phyloP scores from a whole-genome alignment of 2,797 vertebrate genomes.

The Tenualosa ilisha region DNA sequence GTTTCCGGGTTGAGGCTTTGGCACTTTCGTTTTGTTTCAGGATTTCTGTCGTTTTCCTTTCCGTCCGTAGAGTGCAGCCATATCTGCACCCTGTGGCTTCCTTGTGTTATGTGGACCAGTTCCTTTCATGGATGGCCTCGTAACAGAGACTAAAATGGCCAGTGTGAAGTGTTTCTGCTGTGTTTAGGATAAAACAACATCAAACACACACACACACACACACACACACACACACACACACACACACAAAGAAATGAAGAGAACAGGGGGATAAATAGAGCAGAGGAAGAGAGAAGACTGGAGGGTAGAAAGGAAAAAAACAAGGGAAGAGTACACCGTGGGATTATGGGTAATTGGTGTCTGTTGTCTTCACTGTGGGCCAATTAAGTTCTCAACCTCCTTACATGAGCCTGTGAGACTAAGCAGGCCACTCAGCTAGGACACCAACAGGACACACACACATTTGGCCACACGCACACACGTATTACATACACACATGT shows the following conservation, averaged over 20 bases:
- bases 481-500: background rate
- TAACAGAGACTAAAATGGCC: too few species aligned
- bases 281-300: background rate
- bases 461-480: conserved; percentile 9
- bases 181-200: too few species aligned
- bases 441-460: too few species aligned
- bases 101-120: too few species aligned
- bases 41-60: too few species aligned
- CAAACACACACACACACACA: background rate
- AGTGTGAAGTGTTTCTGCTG: too few species aligned
- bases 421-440: background rate
- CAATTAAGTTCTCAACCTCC: conserved; percentile 52
- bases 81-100: too few species aligned
- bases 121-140: too few species aligned
- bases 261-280: background rate
- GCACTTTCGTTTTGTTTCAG: too few species aligned
- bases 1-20: too few species aligned
- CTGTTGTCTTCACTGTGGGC: conserved; percentile 47
- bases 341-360: conserved; percentile 57
- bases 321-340: conserved; percentile 33
- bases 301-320: too few species aligned
- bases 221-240: background rate
- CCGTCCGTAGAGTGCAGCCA: too few species aligned
- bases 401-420: background rate
- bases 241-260: background rate